Base-by-base conservation (phyloP, 2,888 invertebrate species). In the Philonicus albiceps region DNA sequence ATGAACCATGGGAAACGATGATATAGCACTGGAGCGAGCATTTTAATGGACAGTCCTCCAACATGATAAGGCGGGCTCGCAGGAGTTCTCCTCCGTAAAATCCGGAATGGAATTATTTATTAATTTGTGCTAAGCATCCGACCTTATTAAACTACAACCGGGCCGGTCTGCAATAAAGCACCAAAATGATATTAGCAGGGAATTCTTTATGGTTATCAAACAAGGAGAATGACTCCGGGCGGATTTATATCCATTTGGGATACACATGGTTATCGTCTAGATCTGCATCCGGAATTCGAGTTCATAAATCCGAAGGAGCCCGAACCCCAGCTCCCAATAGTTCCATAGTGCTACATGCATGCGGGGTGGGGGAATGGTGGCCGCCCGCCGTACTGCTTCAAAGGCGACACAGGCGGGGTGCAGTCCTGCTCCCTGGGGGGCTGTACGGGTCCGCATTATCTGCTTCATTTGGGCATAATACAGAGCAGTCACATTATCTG, bases 181-280 rank as follows among this genome's bases (percentile, higher is more conserved):
- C 30, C 27, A 22, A 84, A 64, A 84, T 84, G 22, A 72, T 72
- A 84, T 84, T 84, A 84, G 72, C 73, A 84, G 72, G 73, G 55
- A 84, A 84, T 73, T 84, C 84, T 84, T 84, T 84, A 84, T 40
- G 84, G 73, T 84, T 84, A 73, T 73, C 84, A 84, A 84, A 84
- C 84, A 84, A 43, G 43, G 43, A 84, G 43, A 84, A 84, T 84
- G 84, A 84, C 73, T 84, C 37, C 73, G 43, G 73, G 84, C 43
- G 73, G 73, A 84, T 73, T 84, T 84, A 84, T 73, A 84, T 84
- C 73, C 73, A 84, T 40, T 72, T 73, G 37, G 81, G 73, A 84
- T 72, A 84, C 73, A 84, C 73, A 73, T 84, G 84, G 72, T 84
- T 84, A 84, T 84, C 84, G 27, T 72, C 27, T 73, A n/a, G 84